Conservation (phyloP, 1,140 invertebrate genomes). For the Manduca sexta region DNA sequence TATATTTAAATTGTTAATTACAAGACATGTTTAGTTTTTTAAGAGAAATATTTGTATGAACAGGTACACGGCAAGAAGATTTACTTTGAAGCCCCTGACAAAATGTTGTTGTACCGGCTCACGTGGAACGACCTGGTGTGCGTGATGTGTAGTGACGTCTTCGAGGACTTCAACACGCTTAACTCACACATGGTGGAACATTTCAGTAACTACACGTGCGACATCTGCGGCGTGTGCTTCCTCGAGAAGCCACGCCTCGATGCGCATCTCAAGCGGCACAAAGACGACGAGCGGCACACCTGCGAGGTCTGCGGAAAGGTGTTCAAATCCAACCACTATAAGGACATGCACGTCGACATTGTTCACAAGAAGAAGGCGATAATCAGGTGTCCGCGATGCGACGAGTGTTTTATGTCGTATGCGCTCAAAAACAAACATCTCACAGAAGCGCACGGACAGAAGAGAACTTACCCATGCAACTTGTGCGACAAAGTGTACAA, state of each 20-base stretch:
- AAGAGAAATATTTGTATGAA: no score
- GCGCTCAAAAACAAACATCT: constrained; percentile 62
- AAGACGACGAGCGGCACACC: constrained; percentile 53
- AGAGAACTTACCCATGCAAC: constrained; percentile 59
- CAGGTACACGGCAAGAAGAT: constrained; percentile 50
- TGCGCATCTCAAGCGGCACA: constrained; percentile 55
- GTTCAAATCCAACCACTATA: constrained; percentile 63
- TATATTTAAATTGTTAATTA: no score
- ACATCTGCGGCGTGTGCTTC: constrained; percentile 61
- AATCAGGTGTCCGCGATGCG: constrained; percentile 55
- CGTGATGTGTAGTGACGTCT: constrained; percentile 59
- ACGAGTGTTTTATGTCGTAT: constrained; percentile 64
- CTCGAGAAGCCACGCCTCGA: constrained; percentile 52
- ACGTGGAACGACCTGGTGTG: constrained; percentile 64
- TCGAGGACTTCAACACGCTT: constrained; percentile 59
- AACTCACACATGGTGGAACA: constrained; percentile 64
- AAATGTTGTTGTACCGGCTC: constrained; percentile 45
- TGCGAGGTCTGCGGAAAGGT: constrained; percentile 64
- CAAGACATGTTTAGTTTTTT: no score
- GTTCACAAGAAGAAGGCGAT: constrained; percentile 65
- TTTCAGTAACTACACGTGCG: constrained; percentile 61
- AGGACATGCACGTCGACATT: constrained; percentile 64
- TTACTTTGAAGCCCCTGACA: constrained; percentile 57
- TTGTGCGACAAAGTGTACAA: constrained; percentile 66
- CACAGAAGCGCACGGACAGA: constrained; percentile 58